Evolutionary conservation across 2,797 vertebrate genomes (phyloP), one percentile per base, ranked within the genome.

Genomic region (Spinus olivaceus): DNA sequence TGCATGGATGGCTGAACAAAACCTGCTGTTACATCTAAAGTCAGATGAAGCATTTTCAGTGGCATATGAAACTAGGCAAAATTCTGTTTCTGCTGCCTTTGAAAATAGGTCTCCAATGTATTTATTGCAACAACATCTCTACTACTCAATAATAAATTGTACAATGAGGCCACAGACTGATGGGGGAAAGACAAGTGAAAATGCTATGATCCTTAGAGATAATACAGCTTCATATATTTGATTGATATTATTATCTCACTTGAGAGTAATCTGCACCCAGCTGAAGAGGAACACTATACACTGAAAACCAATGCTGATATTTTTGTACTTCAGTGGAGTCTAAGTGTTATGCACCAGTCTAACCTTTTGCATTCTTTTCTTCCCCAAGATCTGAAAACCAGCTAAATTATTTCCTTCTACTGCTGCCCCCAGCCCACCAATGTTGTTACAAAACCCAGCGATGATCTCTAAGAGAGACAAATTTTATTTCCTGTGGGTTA

Each of bases 151-250:
- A 35, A 25, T 61, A 54, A 82, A 60, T 66, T 89, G 4, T 60
- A 22, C 1, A 2, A 21, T 17, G 23, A 82, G 10, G 17, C 24
- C 12, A 25, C 0, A 0, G 25, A 66, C 9, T 0, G 0, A n/a
- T 32, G 8, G 9, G 11, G 11, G 4, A 44, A 74, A 81, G 70
- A 51, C 33, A 81, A 73, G 8, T 33, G 44, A 23, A 42, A 47
- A 14, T 80, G 37, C 12, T 35, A 2, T 42, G 69, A 47, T 22
- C 7, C 15, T n/a, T 32, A 73, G 28, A 79, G 32, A 72, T 50
- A 69, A 59, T 51, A 47, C 3, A 70, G 8, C 7, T 42, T 39
- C 17, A 41, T 49, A 41, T 86, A 41, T 79, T 83, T 74, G 27
- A 44, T 10, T 51, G 33, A 28, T 73, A 23, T 37, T 44, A 41